These are phyloP conservation scores for Chaenocephalus aceratus DNA, from an alignment of 2,113 vertebrate genomes.

Conservation along the genomic window DNA sequence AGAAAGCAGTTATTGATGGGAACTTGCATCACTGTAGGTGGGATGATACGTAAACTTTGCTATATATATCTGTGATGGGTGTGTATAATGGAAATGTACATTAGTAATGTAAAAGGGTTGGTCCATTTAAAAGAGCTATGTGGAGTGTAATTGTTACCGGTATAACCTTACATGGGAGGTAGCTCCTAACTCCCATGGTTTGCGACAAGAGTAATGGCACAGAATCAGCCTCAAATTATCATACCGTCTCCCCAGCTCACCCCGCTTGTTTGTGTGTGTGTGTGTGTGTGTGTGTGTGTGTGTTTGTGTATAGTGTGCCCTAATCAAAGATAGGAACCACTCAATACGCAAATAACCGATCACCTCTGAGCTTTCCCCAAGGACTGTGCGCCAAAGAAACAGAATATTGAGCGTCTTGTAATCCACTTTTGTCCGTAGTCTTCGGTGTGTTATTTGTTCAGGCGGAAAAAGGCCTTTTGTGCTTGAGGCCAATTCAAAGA, in stretches of 20 bases:
- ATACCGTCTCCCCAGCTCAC: constrained; percentile 22
- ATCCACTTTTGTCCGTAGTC: constrained; percentile 2
- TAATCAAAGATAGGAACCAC: constrained; percentile 54
- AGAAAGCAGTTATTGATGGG: too few species aligned
- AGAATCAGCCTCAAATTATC: constrained; percentile 52
- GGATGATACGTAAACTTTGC: neutral
- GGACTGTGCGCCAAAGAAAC: constrained; percentile 28
- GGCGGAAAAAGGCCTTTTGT: neutral
- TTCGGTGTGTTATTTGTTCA: constrained; percentile 7
- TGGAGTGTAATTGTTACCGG: constrained; percentile 2
- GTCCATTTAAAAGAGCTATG: constrained; percentile 29
- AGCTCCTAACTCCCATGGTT: constrained; percentile 29
- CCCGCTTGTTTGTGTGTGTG: neutral
- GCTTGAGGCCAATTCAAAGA: neutral
- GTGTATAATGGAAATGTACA: neutral
- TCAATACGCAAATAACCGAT: constrained; percentile 64
- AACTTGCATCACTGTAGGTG: too few species aligned
- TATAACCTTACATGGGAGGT: constrained; percentile 20
- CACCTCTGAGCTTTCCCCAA: constrained; percentile 20
- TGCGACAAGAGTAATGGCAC: constrained; percentile 62
- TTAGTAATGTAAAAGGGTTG: neutral
- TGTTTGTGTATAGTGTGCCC: constrained; percentile 29
- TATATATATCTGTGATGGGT: neutral
- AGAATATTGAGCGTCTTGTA: constrained; percentile 25
- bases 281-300: constrained; percentile 26